Evolutionary conservation across 2,888 invertebrate genomes (phyloP), one percentile per base, ranked within the genome.

Genomic region (Aethes cnicana): DNA sequence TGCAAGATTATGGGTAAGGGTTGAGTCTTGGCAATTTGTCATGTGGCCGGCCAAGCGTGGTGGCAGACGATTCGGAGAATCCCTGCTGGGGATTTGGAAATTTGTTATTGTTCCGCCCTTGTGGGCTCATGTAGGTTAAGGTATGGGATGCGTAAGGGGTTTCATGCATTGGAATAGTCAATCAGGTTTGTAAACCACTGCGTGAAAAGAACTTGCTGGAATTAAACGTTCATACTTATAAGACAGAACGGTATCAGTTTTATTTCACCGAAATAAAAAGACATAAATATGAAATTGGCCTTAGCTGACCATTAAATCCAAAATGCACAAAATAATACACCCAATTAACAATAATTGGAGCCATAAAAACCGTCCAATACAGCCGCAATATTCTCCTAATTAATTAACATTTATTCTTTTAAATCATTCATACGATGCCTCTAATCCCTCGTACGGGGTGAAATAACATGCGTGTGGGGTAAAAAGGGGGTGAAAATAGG

Each of bases 401-500:
- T 84, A 86, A 85, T 84, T 81, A 83, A 72, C 66, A 71, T 76
- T 52, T 79, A 80, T 84, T 86, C 78, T 84, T 81, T 75, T 77
- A 79, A 84, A 81, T 76, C 83, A 72, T 73, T 80, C 76, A 72
- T 63, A 68, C 64, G 66, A 58, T 57, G 57, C 64, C 33, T 52
- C 52, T 52, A 52, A 54, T 63, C 62, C 64, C 66, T 62, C 53
- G 37, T 63, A 55, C 57, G 64, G 74, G 69, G 70, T 71, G 66
- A 66, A 72, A 73, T 70, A 72, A 69, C 70, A 74, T 66, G 70
- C 67, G 63, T 60, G 61, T 66, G 67, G 83, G 84, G 82, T 76
- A 74, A 68, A 87, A 86, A 75, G 66, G 67, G 84, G 85, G 83
- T 76, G 73, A 66, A 87, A 88, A 76, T 86, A 82, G 87, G 87